These are phyloP conservation scores for Parotia lawesii DNA, from an alignment of 2,113 vertebrate genomes.

Conservation along the genomic window DNA sequence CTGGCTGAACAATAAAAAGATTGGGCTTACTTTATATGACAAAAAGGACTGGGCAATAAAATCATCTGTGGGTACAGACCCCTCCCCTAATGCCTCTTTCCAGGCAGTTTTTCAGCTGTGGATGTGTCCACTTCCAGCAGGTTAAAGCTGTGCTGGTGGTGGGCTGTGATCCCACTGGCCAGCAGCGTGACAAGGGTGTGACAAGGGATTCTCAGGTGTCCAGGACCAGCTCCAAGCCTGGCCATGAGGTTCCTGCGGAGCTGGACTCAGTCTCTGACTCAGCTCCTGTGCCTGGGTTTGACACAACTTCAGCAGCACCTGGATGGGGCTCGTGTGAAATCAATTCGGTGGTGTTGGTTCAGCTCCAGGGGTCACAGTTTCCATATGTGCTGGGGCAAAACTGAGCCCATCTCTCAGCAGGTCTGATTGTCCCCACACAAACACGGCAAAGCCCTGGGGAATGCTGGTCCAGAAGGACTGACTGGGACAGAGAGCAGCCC, in stretches of 20 bases:
- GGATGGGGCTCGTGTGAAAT: not conserved
- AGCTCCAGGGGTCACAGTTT: not conserved
- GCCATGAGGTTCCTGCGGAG: not conserved
- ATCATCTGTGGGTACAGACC: not conserved
- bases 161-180: not conserved
- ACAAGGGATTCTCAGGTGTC: not conserved
- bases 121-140: not conserved
- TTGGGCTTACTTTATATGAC: not conserved
- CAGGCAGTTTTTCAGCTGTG: not conserved
- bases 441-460: accelerated
- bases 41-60: not conserved
- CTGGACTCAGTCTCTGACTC: not conserved
- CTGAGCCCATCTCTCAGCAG: not conserved
- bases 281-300: accelerated
- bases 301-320: not conserved
- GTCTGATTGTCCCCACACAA: not conserved
- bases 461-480: not conserved
- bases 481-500: not conserved
- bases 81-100: not conserved
- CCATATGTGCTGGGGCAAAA: accelerated
- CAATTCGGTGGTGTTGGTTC: accelerated
- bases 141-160: not conserved
- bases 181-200: too few species aligned
- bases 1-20: not conserved
- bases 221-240: not conserved